phyloP scores from a whole-genome alignment of 2,797 vertebrate genomes.

The Tolypeutes matacus region DNA sequence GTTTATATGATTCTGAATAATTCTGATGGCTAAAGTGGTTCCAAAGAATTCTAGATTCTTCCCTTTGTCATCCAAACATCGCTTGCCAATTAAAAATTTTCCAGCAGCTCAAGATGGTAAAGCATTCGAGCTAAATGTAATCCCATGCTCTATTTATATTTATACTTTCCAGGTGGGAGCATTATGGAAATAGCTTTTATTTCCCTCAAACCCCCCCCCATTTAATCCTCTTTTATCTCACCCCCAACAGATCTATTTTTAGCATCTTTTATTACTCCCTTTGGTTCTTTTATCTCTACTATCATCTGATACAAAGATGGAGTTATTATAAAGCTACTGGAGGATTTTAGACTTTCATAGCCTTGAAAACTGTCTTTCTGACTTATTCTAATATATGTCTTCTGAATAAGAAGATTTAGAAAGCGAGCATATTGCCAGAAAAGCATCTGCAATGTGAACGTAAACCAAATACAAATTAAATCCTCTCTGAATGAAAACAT shows the following conservation, averaged over 20 bases:
- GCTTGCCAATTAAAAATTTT: conserved; percentile 66
- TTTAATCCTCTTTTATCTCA: conserved; percentile 69
- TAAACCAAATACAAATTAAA: conserved; percentile 60
- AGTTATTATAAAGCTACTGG: conserved; percentile 29
- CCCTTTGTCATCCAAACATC: conserved; percentile 50
- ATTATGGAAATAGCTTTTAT: conserved; percentile 59
- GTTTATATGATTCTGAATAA: not conserved
- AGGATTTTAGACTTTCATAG: conserved; percentile 34
- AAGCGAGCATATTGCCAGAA: conserved; percentile 45
- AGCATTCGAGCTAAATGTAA: conserved; percentile 67
- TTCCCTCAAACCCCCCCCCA: conserved; percentile 45
- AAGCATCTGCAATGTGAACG: conserved; percentile 25
- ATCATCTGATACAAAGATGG: conserved; percentile 22
- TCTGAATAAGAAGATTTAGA: conserved; percentile 57
- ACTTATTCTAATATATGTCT: conserved; percentile 51
- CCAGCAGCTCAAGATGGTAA: conserved; percentile 49
- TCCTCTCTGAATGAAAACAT: conserved; percentile 58
- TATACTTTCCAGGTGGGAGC: conserved; percentile 65
- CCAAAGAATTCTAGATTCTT: conserved; percentile 42
- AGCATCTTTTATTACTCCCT: conserved; percentile 54
- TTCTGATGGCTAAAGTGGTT: not conserved
- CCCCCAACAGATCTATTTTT: conserved; percentile 67
- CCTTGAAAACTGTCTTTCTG: conserved; percentile 47
- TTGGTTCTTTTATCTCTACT: conserved; percentile 53
- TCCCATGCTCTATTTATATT: conserved; percentile 52